Evolutionary conservation across 1,140 invertebrate species (phyloP).

Genomic region (Neodiprion lecontei): DNA sequence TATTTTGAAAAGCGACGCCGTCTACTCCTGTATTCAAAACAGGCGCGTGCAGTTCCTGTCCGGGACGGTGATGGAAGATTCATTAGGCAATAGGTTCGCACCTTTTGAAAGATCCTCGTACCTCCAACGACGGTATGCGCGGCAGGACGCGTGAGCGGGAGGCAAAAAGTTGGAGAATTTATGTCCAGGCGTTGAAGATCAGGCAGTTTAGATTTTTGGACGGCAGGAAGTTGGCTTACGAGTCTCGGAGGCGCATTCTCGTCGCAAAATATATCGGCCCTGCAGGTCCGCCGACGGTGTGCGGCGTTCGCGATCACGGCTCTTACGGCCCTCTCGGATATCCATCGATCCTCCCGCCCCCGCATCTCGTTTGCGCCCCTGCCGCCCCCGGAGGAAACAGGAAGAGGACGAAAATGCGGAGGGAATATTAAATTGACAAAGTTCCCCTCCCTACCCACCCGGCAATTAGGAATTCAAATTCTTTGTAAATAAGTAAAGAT

Average conservation of each 20-base stretch:
- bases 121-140: not conserved
- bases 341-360: not conserved
- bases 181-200: not conserved
- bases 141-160: not conserved
- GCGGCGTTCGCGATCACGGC: not conserved
- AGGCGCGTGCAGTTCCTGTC: not conserved
- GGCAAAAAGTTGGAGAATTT: not conserved
- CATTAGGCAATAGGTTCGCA: conserved; percentile 4
- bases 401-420: not conserved
- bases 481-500: conserved; percentile 2
- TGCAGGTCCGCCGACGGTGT: not conserved
- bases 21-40: not conserved
- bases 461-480: not conserved
- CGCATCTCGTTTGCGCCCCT: not conserved
- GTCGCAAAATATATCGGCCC: not conserved
- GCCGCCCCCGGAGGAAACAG: not conserved
- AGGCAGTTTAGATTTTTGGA: not conserved
- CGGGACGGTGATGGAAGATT: not conserved
- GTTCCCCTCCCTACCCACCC: not conserved
- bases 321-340: not conserved
- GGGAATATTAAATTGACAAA: conserved; percentile 3
- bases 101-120: not conserved
- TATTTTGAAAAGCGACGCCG: too few relatives aligned
- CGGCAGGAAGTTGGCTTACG: not conserved
- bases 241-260: not conserved